phyloP scores from a whole-genome alignment of 2,113 vertebrate genomes.

The Eupsittula cactorum region DNA sequence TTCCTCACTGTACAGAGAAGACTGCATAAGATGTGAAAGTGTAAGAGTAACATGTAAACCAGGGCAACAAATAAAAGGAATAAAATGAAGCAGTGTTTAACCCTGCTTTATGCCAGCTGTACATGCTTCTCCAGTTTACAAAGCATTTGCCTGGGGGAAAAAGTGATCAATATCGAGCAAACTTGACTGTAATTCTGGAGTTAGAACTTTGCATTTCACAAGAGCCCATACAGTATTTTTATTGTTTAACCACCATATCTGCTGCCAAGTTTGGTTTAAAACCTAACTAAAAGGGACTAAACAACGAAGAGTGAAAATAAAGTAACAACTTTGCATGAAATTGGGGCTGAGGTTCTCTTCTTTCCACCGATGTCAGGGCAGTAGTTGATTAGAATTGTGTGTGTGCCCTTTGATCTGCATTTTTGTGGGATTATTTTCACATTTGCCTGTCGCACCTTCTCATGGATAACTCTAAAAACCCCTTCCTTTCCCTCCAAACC shows the following conservation, averaged over 20 bases:
- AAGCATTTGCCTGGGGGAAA: not conserved
- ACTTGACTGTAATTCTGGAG: not conserved
- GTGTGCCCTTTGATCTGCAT: slow-evolving; percentile 72
- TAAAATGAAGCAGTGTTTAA: not conserved
- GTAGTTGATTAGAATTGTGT: slow-evolving; percentile 54
- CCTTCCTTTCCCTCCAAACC: slow-evolving; percentile 71
- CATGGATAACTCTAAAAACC: slow-evolving; percentile 76
- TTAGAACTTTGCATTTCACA: slow-evolving; percentile 49
- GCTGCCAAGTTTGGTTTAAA: slow-evolving; percentile 81
- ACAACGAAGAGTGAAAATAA: slow-evolving; percentile 54
- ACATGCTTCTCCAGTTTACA: not conserved
- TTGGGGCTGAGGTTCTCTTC: slow-evolving; percentile 69
- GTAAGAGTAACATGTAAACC: not conserved
- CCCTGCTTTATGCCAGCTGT: not conserved
- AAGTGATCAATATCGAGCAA: not conserved
- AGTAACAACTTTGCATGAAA: slow-evolving; percentile 78
- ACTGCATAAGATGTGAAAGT: not conserved
- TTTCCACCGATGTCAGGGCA: slow-evolving; percentile 71
- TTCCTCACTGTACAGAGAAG: not conserved
- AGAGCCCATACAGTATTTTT: slow-evolving; percentile 8
- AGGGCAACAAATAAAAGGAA: not conserved
- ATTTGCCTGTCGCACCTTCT: slow-evolving; percentile 77
- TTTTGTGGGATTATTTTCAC: slow-evolving; percentile 75
- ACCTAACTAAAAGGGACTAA: slow-evolving; percentile 69
- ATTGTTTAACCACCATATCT: slow-evolving; percentile 40